Conservation (phyloP, 2,888 invertebrate species). For the Chymomyza amoena region DNA sequence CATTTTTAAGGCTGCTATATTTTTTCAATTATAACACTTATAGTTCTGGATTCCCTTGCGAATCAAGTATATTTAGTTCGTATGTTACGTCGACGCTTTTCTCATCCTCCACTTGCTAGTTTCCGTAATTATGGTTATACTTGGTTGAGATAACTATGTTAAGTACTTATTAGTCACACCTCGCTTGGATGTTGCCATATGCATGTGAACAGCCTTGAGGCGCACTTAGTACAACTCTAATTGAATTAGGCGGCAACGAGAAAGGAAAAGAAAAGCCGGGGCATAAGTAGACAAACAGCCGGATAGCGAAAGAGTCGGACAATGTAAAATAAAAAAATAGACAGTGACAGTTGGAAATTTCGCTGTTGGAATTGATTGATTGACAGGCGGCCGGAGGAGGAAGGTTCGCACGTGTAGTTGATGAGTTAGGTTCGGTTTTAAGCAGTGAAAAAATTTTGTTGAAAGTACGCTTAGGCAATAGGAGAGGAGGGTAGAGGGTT, state of each 20-base stretch:
- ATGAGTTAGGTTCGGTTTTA: slow-evolving; percentile 6
- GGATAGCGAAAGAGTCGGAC: neutral
- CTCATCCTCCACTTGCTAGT: too few relatives aligned
- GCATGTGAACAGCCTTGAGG: slow-evolving; percentile 48
- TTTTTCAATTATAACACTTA: too few relatives aligned
- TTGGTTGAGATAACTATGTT: too few relatives aligned
- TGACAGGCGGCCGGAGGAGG: slow-evolving; percentile 43
- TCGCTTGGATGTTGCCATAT: slow-evolving; percentile 11
- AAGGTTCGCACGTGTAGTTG: neutral
- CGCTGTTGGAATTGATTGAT: slow-evolving; percentile 52
- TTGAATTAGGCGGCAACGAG: slow-evolving; percentile 56
- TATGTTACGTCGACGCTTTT: too few relatives aligned
- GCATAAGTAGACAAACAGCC: neutral
- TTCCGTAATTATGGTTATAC: too few relatives aligned
- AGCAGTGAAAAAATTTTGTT: slow-evolving; percentile 31
- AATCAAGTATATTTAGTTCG: too few relatives aligned
- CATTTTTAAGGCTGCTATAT: too few relatives aligned
- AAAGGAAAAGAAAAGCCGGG: slow-evolving; percentile 22
- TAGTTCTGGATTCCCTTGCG: too few relatives aligned
- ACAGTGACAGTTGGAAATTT: slow-evolving; percentile 35
- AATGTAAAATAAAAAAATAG: slow-evolving; percentile 2
- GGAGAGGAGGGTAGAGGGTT: neutral
- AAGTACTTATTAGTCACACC: neutral
- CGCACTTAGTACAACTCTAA: slow-evolving; percentile 69
- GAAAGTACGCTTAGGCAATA: neutral